These are phyloP conservation scores for Dissostichus mawsoni DNA, from an alignment of 2,113 vertebrate species.

Conservation along the genomic window DNA sequence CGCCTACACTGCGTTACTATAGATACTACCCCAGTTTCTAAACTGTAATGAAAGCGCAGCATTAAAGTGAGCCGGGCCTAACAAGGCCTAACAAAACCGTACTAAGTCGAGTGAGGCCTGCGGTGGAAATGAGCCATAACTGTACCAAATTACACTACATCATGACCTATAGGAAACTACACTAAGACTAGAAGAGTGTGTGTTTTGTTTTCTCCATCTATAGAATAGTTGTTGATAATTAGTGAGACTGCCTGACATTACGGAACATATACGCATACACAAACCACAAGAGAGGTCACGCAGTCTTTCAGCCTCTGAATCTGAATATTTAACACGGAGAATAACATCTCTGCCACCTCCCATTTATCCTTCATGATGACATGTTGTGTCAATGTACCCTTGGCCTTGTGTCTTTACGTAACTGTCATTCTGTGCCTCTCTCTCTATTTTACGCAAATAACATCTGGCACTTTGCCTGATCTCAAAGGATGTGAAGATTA, in stretches of 20 bases:
- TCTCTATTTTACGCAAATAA: constrained; percentile 34
- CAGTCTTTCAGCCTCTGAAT: constrained; percentile 1
- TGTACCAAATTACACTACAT: too few species aligned
- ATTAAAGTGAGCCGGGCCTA: too few species aligned
- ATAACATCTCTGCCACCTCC: constrained; percentile 48
- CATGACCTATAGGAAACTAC: not conserved
- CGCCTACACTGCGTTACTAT: too few species aligned
- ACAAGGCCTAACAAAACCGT: too few species aligned
- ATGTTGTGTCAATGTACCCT: constrained; percentile 43
- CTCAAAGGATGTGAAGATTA: constrained; percentile 65
- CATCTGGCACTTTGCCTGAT: constrained; percentile 61
- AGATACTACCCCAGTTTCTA: too few species aligned
- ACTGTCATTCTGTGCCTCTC: not conserved
- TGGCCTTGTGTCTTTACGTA: constrained; percentile 29
- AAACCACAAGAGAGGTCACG: constrained; percentile 36
- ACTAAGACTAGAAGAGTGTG: not conserved
- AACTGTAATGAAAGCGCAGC: too few species aligned
- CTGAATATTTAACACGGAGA: constrained; percentile 54
- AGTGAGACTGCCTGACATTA: constrained; percentile 2
- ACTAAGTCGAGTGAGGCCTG: too few species aligned
- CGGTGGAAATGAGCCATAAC: too few species aligned
- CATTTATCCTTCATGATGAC: constrained; percentile 56
- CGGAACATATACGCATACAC: not conserved
- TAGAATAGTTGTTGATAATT: not conserved
- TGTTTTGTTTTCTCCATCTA: not conserved